These are phyloP conservation scores for Sylvia atricapilla DNA, from an alignment of 2,113 vertebrate genomes.

Conservation along the genomic window DNA sequence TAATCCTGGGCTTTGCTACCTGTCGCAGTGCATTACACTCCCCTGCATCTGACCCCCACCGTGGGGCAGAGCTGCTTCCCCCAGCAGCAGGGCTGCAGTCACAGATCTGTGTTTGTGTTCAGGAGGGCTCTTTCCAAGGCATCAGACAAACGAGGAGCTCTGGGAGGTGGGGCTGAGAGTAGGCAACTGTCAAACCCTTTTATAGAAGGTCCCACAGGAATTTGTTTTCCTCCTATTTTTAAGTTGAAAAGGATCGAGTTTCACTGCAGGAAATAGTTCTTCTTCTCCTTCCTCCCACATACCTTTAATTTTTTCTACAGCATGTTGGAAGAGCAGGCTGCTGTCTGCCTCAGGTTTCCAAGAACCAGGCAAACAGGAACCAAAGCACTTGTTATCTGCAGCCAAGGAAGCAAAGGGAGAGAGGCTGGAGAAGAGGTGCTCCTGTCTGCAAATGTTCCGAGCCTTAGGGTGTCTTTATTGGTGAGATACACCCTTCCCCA, in stretches of 20 bases:
- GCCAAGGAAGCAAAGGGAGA: not conserved
- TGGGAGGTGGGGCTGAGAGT: not conserved
- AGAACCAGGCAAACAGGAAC: conserved; percentile 24
- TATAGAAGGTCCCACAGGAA: conserved; percentile 62
- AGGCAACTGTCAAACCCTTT: conserved; percentile 42
- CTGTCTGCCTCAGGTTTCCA: conserved; percentile 43
- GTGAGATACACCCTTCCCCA: not conserved
- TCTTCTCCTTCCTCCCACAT: conserved; percentile 55
- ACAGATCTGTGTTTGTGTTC: not conserved
- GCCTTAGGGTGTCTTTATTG: not conserved
- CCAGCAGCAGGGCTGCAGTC: not conserved
- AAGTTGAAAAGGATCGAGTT: conserved; percentile 75
- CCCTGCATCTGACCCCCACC: not conserved
- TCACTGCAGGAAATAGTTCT: conserved; percentile 78
- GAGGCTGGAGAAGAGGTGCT: not conserved
- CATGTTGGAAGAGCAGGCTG: conserved; percentile 50
- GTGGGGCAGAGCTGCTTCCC: not conserved
- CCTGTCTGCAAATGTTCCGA: not conserved
- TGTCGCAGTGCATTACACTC: not conserved
- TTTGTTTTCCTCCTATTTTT: conserved; percentile 72
- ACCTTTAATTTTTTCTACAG: conserved; percentile 24
- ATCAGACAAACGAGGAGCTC: not conserved
- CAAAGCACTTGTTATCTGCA: not conserved
- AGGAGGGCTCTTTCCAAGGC: not conserved
- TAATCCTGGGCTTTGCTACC: conserved; percentile 47